Base-by-base conservation (phyloP, 2,113 vertebrate species). In the Nestor notabilis region DNA sequence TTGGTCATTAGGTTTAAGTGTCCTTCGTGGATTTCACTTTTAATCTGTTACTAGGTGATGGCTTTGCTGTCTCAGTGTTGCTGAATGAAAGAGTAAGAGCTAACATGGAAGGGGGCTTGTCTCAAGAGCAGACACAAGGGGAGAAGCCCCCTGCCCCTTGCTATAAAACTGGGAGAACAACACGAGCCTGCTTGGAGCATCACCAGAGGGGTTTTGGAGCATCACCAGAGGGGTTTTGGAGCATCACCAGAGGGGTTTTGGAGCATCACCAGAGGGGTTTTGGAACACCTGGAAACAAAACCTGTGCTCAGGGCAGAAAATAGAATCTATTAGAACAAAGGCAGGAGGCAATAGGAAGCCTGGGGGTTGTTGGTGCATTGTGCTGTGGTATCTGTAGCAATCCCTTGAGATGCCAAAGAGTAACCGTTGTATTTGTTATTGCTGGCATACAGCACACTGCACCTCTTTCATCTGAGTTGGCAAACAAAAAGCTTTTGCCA, bases 361-460 rank as follows among this genome's bases (percentile, higher is more conserved):
- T 43, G 16, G 4, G 23, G 43, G 28, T 27, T 23, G 10, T 11
- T 10, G 27, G 27, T 29, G 9, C 14, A 1, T 52, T 3, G 0
- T 43, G 76, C 70, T 1, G 1, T 20, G 37, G 14, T 31, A 29
- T 24, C 50, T 50, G 33, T 18, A 17, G 14, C 52, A 43, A 11
- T 50, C 33, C 49, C 10, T 21, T 39, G 33, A 61, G 70, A 8
- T 37, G 55, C 65, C 33, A 33, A 4, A 14, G 35, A 12, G 11
- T 24, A 18, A 11, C 11, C 28, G 4, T 46, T 50, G 2, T 56
- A 7, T 60, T 66, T 39, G 15, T 72, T 82, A 9, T 25, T 82
- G 44, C 13, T 56, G 27, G 16, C 37, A 9, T 82, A 25, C 33
- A 31, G 58, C 33, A 3, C 12, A 3, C 7, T 28, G 37, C 44